A percentile compares a stretch with the other conserved stretches of the same genome.
These are phyloP conservation scores for Kradibia gibbosae DNA, from an alignment of 1,140 invertebrate species.

Conservation along the genomic window DNA sequence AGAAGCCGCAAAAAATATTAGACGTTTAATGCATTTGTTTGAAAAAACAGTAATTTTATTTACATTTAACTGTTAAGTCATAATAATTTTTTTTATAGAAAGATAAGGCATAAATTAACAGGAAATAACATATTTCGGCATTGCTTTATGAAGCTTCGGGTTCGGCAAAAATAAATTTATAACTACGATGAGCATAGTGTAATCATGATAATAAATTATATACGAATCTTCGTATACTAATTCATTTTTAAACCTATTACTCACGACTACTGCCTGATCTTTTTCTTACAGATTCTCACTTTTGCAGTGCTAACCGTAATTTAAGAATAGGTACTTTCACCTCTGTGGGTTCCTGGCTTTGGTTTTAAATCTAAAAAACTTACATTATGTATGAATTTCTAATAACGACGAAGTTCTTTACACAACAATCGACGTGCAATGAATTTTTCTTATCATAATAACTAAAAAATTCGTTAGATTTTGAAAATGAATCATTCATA, in stretches of 20 bases:
- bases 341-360: conserved; percentile 38
- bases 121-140: not conserved
- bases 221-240: conserved; percentile 21
- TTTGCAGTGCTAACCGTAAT: conserved; percentile 34
- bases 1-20: too few species aligned
- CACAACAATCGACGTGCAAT: not conserved
- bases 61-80: not conserved
- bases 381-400: not conserved
- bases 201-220: conserved; percentile 8
- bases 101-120: conserved; percentile 32
- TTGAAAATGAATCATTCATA: too few species aligned
- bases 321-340: conserved; percentile 42
- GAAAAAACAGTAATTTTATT: not conserved
- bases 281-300: conserved; percentile 13
- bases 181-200: not conserved
- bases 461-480: not conserved
- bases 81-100: not conserved
- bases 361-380: conserved; percentile 34
- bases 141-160: not conserved
- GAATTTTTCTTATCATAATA: not conserved
- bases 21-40: too few species aligned
- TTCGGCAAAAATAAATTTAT: not conserved
- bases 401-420: not conserved
- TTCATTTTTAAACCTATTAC: conserved; percentile 40
- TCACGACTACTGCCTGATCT: conserved; percentile 20